These are phyloP conservation scores for Schrankia costaestrigalis DNA, from an alignment of 2,888 invertebrate genomes.

Conservation along the genomic window DNA sequence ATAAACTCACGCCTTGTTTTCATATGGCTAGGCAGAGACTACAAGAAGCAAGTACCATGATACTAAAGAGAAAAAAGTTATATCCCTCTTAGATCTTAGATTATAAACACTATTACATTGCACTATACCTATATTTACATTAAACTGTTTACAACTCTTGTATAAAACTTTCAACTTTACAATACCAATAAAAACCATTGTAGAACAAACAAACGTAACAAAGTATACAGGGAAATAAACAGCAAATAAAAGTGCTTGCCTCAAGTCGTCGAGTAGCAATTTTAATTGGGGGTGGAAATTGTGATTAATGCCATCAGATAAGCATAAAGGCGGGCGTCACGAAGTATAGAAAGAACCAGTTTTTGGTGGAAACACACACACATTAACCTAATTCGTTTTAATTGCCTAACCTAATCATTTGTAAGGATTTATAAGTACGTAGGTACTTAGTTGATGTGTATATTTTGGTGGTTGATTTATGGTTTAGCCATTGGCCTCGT, in stretches of 20 bases:
- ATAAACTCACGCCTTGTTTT: no score
- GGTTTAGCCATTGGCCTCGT: conserved; percentile 49
- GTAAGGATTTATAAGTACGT: conserved; percentile 61
- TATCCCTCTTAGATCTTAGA: conserved; percentile 11
- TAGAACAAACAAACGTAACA: conserved; percentile 56
- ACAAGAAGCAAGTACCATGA: no score
- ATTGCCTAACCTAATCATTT: conserved; percentile 76
- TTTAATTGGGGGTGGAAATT: conserved; percentile 79
- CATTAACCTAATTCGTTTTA: conserved; percentile 80
- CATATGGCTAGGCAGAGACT: no score
- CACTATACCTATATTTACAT: conserved; percentile 15
- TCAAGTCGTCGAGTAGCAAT: conserved; percentile 49
- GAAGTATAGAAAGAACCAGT: conserved; percentile 52
- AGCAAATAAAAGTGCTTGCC: conserved; percentile 50
- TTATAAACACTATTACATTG: conserved; percentile 8
- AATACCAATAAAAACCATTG: conserved; percentile 60
- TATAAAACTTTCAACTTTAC: conserved; percentile 52
- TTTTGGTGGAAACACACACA: conserved; percentile 66
- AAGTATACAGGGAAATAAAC: conserved; percentile 59
- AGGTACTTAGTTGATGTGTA: conserved; percentile 44
- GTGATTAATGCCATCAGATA: conserved; percentile 79
- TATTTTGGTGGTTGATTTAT: conserved; percentile 58
- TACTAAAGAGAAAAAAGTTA: no score
- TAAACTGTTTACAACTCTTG: conserved; percentile 37
- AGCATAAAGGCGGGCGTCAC: conserved; percentile 57